phyloP scores from a whole-genome alignment of 1,140 invertebrate genomes.

The Mycetomoellerius zeteki region DNA sequence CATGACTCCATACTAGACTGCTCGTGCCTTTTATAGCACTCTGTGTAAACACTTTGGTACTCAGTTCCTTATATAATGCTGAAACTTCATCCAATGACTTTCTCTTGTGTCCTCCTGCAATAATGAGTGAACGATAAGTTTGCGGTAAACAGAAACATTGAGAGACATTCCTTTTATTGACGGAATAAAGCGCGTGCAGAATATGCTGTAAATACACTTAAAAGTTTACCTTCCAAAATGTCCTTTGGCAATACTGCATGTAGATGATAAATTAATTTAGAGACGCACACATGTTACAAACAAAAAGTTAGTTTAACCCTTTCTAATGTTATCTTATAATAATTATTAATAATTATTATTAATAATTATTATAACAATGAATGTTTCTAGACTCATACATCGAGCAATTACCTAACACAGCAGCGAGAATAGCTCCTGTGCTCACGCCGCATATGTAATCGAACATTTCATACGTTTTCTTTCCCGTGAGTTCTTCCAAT shows the following conservation, averaged over 20 bases:
- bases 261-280: conserved; percentile 36
- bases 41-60: conserved; percentile 91
- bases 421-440: conserved; percentile 93
- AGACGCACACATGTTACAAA: background rate
- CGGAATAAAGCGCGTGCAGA: background rate
- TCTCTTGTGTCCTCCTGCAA: conserved; percentile 87
- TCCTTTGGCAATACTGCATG: conserved; percentile 77
- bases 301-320: background rate
- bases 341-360: background rate
- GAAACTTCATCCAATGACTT: conserved; percentile 89
- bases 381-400: background rate
- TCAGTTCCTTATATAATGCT: conserved; percentile 90
- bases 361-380: too few relatives aligned
- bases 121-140: background rate
- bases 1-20: conserved; percentile 94
- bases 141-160: background rate
- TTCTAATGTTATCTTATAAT: background rate
- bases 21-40: conserved; percentile 92
- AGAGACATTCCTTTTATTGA: background rate
- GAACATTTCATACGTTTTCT: conserved; percentile 91
- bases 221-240: conserved; percentile 71
- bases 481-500: conserved; percentile 91
- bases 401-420: conserved; percentile 88
- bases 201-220: background rate
- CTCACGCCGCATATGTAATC: conserved; percentile 97